Evolutionary conservation across 2,888 invertebrate species (phyloP), one percentile per base, ranked within the genome.

Genomic region (Amorpha juglandis): DNA sequence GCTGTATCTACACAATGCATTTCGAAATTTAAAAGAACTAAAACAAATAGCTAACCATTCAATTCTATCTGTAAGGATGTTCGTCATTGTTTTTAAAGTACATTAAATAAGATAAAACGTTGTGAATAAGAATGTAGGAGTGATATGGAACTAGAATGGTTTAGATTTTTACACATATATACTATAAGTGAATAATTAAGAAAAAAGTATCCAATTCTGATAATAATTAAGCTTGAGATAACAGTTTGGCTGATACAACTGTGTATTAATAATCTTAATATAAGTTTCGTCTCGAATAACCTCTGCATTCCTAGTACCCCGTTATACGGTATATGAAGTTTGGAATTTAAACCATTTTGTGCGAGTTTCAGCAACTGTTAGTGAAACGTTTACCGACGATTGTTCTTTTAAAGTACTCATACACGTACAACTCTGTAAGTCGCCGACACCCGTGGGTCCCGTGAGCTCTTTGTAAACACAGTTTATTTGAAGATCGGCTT

Each of bases 341-440:
- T 73, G 14, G 45, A 45, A 45, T 76, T 66, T 67, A 74, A 71
- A 66, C 77, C 73, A 55, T 78, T 75, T 70, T 75, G 75, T 70
- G 9, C 58, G 27, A 33, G 47, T 35, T 55, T 33, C 53, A 55
- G 19, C 16, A 33, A 74, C 76, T 78, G 74, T 80, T 79, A 79
- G 78, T 80, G 79, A 82, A 87, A 82, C 83, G 82, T 84, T 87
- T 84, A 79, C 78, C 77, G 72, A 75, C 82, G 82, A 83, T 81
- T 84, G 83, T 83, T 86, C 83, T 86, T 86, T 86, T 85, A 81
- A 79, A 82, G 81, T 80, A 83, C 78, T 84, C 83, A 83, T 50
- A 53, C 67, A 73, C 72, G 74, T 78, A 72, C 79, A 77, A 78
- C 80, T 79, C 75, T 72, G 81, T 75, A 81, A 83, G 80, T 82